Evolutionary conservation across 2,113 vertebrate species (phyloP), one percentile per base, ranked within the genome.

Genomic region (Cinclus mexicanus): DNA sequence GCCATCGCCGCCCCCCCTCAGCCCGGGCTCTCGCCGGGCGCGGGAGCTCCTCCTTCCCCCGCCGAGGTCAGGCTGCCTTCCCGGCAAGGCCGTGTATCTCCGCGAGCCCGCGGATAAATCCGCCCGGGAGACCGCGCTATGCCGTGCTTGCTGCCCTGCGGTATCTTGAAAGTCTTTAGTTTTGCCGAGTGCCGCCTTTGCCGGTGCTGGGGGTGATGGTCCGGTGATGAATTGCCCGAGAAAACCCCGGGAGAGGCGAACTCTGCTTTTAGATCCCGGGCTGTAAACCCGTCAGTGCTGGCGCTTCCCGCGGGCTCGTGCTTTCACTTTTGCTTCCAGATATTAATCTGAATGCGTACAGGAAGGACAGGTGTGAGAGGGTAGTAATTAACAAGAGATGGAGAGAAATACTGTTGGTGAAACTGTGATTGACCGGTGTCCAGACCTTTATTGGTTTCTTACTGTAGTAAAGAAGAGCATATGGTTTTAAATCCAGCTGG

Each of bases 281-380:
- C 9, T 74, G 76, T 59, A 41, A 67, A 78, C 4, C 83, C 78
- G 42, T 29, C 94, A 47, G 47, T 9, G 41, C 29, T 19, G 8
- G 3, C 25, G 63, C 63, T 64, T 72, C 67, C 75, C 67, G 74
- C 78, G 13, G 74, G 60, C 67, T 39, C 37, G 1, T 42, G 93
- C 90, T 97, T 97, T 95, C 88, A 1, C 78, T 95, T 96, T 88
- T 94, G 59, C 67, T 92, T 94, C 85, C 68, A 74, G 83, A 35
- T 85, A 5, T 4, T 18, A 2, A 35, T 85, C 59, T 57, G 35
- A 14, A 2, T 2, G 21, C 25, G 19, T 18, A 2, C 11, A 20
- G 85, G 79, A 46, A 47, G 23, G 70, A n/a, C 55, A 37, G 59
- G 37, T 42, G 7, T 5, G 64, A 31, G 77, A 41, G 24, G 3